phyloP scores from a whole-genome alignment of 2,888 invertebrate species.

The Rhingia campestris region DNA sequence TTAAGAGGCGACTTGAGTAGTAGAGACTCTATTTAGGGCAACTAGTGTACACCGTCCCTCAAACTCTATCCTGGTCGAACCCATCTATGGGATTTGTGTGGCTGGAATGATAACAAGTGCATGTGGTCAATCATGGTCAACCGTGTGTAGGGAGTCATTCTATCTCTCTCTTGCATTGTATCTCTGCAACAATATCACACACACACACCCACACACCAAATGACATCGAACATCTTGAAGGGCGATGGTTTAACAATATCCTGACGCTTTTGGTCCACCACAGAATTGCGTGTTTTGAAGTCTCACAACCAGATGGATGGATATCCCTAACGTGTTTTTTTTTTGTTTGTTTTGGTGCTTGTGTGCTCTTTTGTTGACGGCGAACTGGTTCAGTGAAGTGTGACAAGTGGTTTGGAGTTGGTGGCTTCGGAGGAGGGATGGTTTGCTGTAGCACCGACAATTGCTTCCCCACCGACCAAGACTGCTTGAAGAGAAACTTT shows the following conservation, averaged over 20 bases:
- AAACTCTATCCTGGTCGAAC: not conserved
- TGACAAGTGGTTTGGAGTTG: conserved; percentile 24
- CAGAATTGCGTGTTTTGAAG: conserved; percentile 60
- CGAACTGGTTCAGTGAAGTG: conserved; percentile 17
- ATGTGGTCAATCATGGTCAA: conserved; percentile 73
- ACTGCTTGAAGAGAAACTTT: not conserved
- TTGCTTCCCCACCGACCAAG: too few relatives aligned
- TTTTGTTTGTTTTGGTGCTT: conserved; percentile 5
- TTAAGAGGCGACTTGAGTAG: not conserved
- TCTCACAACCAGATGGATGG: conserved; percentile 34
- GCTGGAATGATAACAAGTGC: conserved; percentile 67
- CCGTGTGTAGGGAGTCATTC: conserved; percentile 53
- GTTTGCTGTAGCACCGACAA: not conserved
- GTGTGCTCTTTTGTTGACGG: not conserved
- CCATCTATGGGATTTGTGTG: conserved; percentile 47
- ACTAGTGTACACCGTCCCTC: not conserved
- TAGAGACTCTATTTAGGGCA: not conserved
- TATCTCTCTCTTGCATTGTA: not conserved
- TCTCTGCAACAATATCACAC: not conserved
- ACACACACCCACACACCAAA: conserved; percentile 25
- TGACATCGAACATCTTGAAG: conserved; percentile 57
- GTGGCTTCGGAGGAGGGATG: not conserved
- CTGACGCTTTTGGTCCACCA: conserved; percentile 44
- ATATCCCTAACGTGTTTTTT: conserved; percentile 20
- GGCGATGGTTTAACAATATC: not conserved